These are phyloP conservation scores for Crotalus tigris DNA, from an alignment of 2,113 vertebrate genomes.

Conservation along the genomic window DNA sequence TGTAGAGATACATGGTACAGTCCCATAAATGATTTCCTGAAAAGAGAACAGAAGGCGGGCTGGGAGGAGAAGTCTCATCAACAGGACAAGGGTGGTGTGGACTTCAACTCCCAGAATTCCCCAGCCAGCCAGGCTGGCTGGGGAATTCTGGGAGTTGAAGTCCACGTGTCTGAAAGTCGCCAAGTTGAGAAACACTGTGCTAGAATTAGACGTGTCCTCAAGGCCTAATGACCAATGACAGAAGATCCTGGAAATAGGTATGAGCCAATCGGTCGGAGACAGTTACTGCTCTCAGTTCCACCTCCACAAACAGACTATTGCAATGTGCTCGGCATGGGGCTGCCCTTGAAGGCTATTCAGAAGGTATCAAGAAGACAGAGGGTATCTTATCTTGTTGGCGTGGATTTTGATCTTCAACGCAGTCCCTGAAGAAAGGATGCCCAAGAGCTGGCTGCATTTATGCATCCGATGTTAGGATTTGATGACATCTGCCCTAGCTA, in stretches of 20 bases:
- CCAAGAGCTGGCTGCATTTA: not conserved
- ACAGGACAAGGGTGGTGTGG: too few relatives aligned
- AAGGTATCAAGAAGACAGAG: not conserved
- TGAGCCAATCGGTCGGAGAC: not conserved
- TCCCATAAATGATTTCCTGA: not conserved
- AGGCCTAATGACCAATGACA: not conserved
- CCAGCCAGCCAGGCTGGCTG: too few relatives aligned
- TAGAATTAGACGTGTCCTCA: not conserved
- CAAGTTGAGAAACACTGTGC: not conserved
- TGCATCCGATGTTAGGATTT: not conserved
- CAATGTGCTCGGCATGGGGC: not conserved
- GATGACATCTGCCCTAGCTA: not conserved
- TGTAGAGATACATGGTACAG: not conserved
- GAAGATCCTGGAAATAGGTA: not conserved
- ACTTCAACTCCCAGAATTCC: not conserved
- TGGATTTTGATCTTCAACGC: not conserved
- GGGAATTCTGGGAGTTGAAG: too few relatives aligned
- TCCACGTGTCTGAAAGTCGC: not conserved
- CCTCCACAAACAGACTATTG: not conserved
- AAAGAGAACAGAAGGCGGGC: not conserved
- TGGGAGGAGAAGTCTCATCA: not conserved
- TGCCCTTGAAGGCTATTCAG: not conserved
- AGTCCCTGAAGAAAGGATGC: not conserved
- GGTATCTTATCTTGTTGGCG: not conserved
- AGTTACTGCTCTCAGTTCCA: not conserved